Evolutionary conservation across 2,113 vertebrate species (phyloP).

Genomic region (Phrynocephalus versicolor): DNA sequence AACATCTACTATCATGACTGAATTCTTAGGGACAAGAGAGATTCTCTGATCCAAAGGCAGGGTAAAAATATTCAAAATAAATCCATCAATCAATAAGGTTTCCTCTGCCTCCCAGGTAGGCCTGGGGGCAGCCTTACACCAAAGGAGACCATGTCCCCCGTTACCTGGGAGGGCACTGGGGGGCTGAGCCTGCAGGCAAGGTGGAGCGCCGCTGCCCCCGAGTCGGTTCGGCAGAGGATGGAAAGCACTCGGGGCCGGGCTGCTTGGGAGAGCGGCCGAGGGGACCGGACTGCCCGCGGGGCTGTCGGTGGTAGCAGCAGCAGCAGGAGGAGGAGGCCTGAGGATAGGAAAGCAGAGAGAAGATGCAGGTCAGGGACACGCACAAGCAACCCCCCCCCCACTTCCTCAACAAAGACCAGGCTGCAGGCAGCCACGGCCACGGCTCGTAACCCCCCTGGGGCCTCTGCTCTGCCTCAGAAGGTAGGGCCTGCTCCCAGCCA

Average conservation of each 20-base stretch:
- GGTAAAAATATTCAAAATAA: too few relatives aligned
- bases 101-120: too few relatives aligned
- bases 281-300: conserved; percentile 55
- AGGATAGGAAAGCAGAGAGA: neutral
- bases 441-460: too few relatives aligned
- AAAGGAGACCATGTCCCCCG: neutral
- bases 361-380: too few relatives aligned
- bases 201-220: conserved; percentile 74
- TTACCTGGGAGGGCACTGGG: conserved; percentile 85
- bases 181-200: conserved; percentile 76
- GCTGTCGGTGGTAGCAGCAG: conserved; percentile 49
- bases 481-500: too few relatives aligned
- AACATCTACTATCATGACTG: neutral
- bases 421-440: too few relatives aligned
- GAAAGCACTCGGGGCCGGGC: conserved; percentile 78
- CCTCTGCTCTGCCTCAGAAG: too few relatives aligned
- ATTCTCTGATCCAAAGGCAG: neutral
- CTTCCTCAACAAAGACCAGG: too few relatives aligned
- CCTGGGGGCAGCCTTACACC: neutral
- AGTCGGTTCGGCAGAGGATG: conserved; percentile 86
- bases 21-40: accelerated
- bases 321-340: conserved; percentile 42
- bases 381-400: too few relatives aligned
- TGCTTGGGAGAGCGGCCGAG: conserved; percentile 52
- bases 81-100: too few relatives aligned